Conservation (phyloP, 1,140 invertebrate species). For the Bombus confusus region DNA sequence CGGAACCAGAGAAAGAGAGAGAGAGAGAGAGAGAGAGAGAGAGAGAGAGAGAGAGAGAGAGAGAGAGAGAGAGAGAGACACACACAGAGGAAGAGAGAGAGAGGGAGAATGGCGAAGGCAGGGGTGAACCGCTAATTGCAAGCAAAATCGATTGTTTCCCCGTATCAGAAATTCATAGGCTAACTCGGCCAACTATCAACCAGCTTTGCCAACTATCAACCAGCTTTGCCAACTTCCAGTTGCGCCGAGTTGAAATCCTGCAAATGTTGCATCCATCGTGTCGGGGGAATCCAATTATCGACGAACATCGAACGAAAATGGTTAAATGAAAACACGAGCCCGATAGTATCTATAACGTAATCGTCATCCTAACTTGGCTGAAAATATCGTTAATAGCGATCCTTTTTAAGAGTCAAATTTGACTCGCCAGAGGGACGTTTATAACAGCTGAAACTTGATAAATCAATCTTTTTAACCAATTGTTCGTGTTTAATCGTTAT, state of each 20-base stretch:
- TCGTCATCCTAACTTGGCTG: neutral
- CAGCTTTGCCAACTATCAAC: slow-evolving; percentile 20
- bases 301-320: slow-evolving; percentile 2
- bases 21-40: too few relatives aligned
- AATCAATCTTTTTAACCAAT: neutral
- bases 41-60: neutral
- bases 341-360: neutral
- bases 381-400: neutral
- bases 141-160: slow-evolving; percentile 17
- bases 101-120: neutral
- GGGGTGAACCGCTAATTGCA: slow-evolving; percentile 19
- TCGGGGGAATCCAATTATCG: slow-evolving; percentile 6
- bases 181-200: slow-evolving; percentile 23
- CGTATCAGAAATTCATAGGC: slow-evolving; percentile 30
- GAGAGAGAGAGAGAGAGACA: too few relatives aligned
- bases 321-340: neutral
- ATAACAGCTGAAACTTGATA: neutral
- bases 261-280: slow-evolving; percentile 2
- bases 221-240: slow-evolving; percentile 11
- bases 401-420: neutral
- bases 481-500: neutral
- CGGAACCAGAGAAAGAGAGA: neutral
- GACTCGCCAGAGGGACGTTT: neutral
- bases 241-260: slow-evolving; percentile 19
- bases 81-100: too few relatives aligned